Evolutionary conservation across 2,888 invertebrate species (phyloP), one percentile per base, ranked within the genome.

Genomic region (Phalera bucephala): DNA sequence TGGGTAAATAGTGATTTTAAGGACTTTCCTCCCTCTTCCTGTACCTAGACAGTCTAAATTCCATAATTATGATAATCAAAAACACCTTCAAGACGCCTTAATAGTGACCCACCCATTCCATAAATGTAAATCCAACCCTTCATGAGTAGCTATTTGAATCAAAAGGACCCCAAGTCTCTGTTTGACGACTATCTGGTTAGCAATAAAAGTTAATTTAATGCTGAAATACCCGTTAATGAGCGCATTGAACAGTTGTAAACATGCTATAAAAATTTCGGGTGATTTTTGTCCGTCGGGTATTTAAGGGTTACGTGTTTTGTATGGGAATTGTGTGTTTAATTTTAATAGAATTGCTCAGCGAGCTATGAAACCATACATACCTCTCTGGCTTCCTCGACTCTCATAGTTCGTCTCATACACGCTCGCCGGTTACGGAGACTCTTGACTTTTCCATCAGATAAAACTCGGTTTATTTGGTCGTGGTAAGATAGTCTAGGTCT

Each of bases 161-260:
- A 56, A 64, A 59, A 41, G 49, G 49, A 62, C 65, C 68, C 54
- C 51, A 44, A 31, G n/a, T n/a, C 17, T 5, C 49, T 69, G 68
- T 72, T 72, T 72, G 72, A 72, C 66, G 9, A 38, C 42, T 40
- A 39, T 56, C 57, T 58, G 54, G 53, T 49, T 51, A 52, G 67
- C 52, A 53, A 67, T 73, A 72, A 73, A 69, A 45, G 47, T 65
- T 49, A 69, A 64, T 75, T 72, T 70, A 71, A 54, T 66, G 61
- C 55, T 56, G 65, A 64, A 66, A 64, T 59, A 47, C 20, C 31
- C 51, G 59, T 61, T 72, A 72, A 72, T 70, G 57, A 65, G 34
- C 27, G 37, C 30, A 28, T 14, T 51, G 44, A 51, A 52, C 40
- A 20, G 35, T 45, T 49, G 52, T 58, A 57, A 54, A 53, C 57